Base-by-base conservation (phyloP, 2,888 invertebrate species). In the Apamea epomidion region DNA sequence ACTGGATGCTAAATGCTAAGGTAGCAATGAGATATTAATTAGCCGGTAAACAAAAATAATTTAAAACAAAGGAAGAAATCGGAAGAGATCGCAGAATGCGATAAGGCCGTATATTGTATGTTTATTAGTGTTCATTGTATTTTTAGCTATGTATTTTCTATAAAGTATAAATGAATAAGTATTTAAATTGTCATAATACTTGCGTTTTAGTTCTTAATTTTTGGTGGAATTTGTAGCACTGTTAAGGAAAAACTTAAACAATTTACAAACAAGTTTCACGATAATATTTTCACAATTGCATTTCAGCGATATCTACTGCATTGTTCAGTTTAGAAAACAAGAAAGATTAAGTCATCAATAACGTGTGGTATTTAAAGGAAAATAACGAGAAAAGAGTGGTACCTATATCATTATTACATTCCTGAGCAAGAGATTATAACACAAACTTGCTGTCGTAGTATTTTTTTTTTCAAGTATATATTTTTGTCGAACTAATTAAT, bases 271-370 rank as follows among this genome's bases (percentile, higher is more conserved):
- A 8, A 51, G 67, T 54, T 79, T 14, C 32, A 54, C 48, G 25
- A 51, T 65, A 32, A 29, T 71, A 81, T 85, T 81, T 85, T 82
- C 45, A 54, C n/a, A 78, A 54, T 62, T 72, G 25, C 18, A 68
- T 68, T 85, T 81, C 16, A 72, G 73, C 74, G 54, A 82, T 76
- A 76, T 64, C 21, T 58, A 84, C 29, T 64, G 67, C 86, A 73
- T 72, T 68, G 65, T 62, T 68, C 62, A 16, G 37, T 68, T 82
- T 62, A 82, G 86, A 86, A 82, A 82, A 72, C 67, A 62, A 37
- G 18, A 21, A 68, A 48, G 29, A 73, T 67, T 18, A 81, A 54
- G 6, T 54, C 12, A 51, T 72, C 42, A 51, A 18, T 29, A 48
- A 54, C 0, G 45, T 81, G 51, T 37, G 16, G 29, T 62, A 29